These are phyloP conservation scores for Notoglanidium macrostoma DNA, from an alignment of 2,797 vertebrate genomes.

Conservation along the genomic window DNA sequence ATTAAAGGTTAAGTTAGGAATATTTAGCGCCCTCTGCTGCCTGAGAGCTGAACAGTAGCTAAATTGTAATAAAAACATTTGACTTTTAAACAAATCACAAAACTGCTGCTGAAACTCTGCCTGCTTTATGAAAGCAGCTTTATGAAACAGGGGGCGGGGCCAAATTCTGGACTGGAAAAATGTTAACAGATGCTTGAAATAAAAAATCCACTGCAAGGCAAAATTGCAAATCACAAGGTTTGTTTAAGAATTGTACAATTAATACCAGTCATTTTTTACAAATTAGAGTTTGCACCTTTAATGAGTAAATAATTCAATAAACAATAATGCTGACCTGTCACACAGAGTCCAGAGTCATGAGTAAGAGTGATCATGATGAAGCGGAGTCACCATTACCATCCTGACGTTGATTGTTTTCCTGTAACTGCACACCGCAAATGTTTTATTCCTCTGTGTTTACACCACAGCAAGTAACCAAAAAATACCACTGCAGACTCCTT, in stretches of 20 bases:
- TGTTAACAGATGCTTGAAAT: neutral
- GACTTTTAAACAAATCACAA: neutral
- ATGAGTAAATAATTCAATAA: neutral
- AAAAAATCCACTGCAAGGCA: neutral
- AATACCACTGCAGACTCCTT: neutral
- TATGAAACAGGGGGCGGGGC: neutral
- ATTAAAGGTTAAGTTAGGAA: neutral
- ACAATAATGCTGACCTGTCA: too few relatives aligned
- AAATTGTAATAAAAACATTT: neutral
- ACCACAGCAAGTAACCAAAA: neutral
- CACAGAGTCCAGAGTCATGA: too few relatives aligned
- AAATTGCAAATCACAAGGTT: neutral
- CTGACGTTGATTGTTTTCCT: neutral
- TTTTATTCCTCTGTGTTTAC: neutral
- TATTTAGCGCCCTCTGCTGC: constrained; percentile 1
- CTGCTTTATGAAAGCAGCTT: neutral
- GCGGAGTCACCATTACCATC: neutral
- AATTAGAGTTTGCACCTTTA: neutral
- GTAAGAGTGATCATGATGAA: neutral
- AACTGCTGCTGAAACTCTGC: neutral
- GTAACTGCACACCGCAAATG: neutral
- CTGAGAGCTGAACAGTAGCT: neutral
- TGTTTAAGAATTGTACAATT: neutral
- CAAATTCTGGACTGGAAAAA: neutral
- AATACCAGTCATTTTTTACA: neutral